These are phyloP conservation scores for Zhuqinia jingwanae DNA, from an alignment of 2,888 invertebrate species.

Conservation along the genomic window DNA sequence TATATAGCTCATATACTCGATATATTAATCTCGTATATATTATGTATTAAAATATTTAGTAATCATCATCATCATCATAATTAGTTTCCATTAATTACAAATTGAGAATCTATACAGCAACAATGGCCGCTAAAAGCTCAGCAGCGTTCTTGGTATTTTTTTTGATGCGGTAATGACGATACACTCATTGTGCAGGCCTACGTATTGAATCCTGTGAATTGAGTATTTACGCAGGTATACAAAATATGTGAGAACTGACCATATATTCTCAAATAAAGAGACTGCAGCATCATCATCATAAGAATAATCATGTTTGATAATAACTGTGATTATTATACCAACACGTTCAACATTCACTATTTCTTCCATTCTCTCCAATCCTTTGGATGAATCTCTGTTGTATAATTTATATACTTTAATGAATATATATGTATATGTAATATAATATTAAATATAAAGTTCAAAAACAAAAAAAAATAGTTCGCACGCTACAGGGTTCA, in stretches of 20 bases:
- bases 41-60: no score
- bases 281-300: background rate
- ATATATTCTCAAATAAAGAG: constrained; percentile 9
- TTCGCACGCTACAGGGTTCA: background rate
- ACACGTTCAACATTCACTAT: constrained; percentile 1
- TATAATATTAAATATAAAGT: no score
- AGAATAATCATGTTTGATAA: constrained; percentile 22
- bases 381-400: background rate
- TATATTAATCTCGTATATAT: background rate
- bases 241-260: background rate
- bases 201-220: no score
- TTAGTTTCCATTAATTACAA: background rate
- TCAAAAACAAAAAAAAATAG: background rate
- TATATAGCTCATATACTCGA: background rate
- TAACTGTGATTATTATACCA: constrained; percentile 32
- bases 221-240: no score
- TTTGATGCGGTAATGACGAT: no score
- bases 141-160: no score
- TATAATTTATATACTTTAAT: no score
- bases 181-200: no score
- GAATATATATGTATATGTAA: no score
- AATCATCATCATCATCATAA: background rate
- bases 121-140: background rate
- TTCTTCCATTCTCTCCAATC: constrained; percentile 12
- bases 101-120: background rate